These are phyloP conservation scores for Dendroctonus ponderosae DNA, from an alignment of 1,140 invertebrate genomes.

Conservation along the genomic window DNA sequence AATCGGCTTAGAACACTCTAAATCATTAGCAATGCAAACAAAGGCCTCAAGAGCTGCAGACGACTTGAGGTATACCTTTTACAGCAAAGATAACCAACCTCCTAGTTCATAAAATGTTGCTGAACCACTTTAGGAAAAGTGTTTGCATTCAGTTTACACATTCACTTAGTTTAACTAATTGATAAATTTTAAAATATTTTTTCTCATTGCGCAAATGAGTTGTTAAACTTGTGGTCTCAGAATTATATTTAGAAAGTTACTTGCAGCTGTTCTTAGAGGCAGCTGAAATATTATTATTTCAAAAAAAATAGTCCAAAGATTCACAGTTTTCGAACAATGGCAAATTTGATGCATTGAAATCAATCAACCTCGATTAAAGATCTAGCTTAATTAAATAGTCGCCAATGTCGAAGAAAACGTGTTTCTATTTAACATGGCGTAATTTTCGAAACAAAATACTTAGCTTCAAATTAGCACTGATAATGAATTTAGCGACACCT, in stretches of 20 bases:
- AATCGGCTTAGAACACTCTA: slow-evolving; percentile 33
- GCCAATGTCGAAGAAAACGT: too few relatives aligned
- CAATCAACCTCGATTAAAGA: too few relatives aligned
- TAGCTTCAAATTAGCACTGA: slow-evolving; percentile 3
- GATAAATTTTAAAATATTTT: too few relatives aligned
- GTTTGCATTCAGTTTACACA: not conserved
- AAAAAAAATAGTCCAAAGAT: too few relatives aligned
- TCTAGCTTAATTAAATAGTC: too few relatives aligned
- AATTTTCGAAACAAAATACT: slow-evolving; percentile 1
- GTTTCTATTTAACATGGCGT: not conserved
- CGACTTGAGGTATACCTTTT: slow-evolving; percentile 25
- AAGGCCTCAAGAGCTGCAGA: slow-evolving; percentile 25
- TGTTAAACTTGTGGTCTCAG: not conserved
- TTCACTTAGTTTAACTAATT: not conserved
- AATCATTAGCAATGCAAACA: slow-evolving; percentile 35
- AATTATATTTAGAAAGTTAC: not conserved
- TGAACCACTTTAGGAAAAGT: not conserved
- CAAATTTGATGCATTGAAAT: too few relatives aligned
- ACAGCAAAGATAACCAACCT: slow-evolving; percentile 17
- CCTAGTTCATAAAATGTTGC: too few relatives aligned
- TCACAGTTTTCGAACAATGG: too few relatives aligned
- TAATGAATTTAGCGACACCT: slow-evolving; percentile 5
- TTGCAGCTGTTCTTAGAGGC: too few relatives aligned
- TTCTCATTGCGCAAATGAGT: too few relatives aligned
- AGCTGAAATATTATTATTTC: too few relatives aligned